Evolutionary conservation across 2,888 invertebrate genomes (phyloP), one percentile per base, ranked within the genome.

Genomic region (Linnaemya tessellans): DNA sequence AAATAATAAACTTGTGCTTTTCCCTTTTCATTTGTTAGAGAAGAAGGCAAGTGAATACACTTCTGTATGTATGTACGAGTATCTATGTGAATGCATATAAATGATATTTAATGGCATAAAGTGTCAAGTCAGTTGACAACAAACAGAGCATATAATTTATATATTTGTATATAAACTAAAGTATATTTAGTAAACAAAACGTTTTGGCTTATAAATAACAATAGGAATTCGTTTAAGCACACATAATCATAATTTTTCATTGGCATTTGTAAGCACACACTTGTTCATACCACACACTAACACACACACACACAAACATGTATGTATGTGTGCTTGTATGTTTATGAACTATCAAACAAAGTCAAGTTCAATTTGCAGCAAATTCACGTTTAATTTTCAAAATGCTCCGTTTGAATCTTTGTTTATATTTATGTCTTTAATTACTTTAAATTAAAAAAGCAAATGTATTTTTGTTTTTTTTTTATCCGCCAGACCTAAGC

Each of bases 91-190:
- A 30, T 30, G 30, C 30, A 30, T 20, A 60, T 18, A 60, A 58
- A 58, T 30, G 41, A 65, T 10, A 62, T 41, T 62, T 68, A 65
- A 82, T 85, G 82, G 71, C 70, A 85, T 67, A 71, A 79, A 82
- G 60, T 80, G 74, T 75, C 68, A 75, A 75, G 20, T 68, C 38
- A 74, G 43, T 82, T 85, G 79, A 74, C 82, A 79, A 51, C 60
- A 75, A 79, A 82, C 74, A 75, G 70, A 79, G 77, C 80, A 67
- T 80, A 25, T 73, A 77, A 80, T 49, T 43, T 43, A 30, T 22
- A 68, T 15, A 80, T 49, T 43, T 43, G 20, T 22, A 68, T 15
- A 46, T 15, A 46, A 13, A 22, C 15, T 43, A 46, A 11, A 58
- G 58, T 49, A 73, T 30, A 30, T 30, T 49, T 13, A 30, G 30